Evolutionary conservation across 2,888 invertebrate genomes (phyloP).

Genomic region (Noctua fimbriata): DNA sequence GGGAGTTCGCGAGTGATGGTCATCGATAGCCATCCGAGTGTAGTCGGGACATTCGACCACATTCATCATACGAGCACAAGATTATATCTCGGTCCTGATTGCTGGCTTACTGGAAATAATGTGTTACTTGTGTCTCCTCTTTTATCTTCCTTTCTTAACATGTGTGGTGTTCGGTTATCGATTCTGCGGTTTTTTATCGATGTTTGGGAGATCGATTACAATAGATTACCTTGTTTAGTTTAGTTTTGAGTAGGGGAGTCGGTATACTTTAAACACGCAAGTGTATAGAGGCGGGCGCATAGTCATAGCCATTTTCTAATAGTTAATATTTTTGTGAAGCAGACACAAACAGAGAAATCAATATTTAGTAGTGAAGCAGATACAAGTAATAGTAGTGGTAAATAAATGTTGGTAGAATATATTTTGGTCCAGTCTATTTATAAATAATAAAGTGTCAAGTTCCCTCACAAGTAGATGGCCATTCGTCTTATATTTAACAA

Average conservation of each 20-base stretch:
- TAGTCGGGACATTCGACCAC: conserved; percentile 41
- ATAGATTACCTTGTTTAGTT: not conserved
- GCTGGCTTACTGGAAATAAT: conserved; percentile 80
- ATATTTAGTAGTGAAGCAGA: not conserved
- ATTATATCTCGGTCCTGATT: conserved; percentile 80
- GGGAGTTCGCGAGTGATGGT: conserved; percentile 16
- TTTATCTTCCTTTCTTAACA: conserved; percentile 56
- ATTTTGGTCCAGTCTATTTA: conserved; percentile 31
- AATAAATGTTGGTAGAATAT: not conserved
- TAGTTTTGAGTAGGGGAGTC: not conserved
- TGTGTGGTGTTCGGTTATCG: conserved; percentile 31
- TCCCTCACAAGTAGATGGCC: conserved; percentile 17
- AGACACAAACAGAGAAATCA: not conserved
- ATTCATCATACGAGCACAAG: conserved; percentile 75
- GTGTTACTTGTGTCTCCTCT: conserved; percentile 74
- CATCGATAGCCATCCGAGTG: conserved; percentile 38
- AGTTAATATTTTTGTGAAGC: not conserved
- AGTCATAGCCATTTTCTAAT: not conserved
- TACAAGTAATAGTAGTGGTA: not conserved
- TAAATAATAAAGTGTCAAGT: conserved; percentile 59
- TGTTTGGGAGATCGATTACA: conserved; percentile 5
- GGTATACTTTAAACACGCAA: not conserved
- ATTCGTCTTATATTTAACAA: conserved; percentile 64
- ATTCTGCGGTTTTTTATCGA: conserved; percentile 15
- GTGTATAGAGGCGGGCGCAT: not conserved